Evolutionary conservation across 2,888 invertebrate species (phyloP).

Genomic region (Spialia ferax): DNA sequence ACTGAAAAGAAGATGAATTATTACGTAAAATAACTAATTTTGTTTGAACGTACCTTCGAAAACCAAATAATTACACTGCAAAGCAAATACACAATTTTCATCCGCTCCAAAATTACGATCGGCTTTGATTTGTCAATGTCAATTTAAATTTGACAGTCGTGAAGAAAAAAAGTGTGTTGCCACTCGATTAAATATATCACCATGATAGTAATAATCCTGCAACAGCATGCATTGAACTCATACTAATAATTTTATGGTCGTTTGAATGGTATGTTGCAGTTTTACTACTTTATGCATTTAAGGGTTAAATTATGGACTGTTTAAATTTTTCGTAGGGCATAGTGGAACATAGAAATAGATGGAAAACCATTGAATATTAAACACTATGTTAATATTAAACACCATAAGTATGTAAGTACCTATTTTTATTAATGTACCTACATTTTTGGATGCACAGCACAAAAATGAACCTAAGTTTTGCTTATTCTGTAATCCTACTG

Average conservation of each 20-base stretch:
- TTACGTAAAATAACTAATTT: conserved; percentile 50
- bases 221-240: too few relatives aligned
- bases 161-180: conserved; percentile 43
- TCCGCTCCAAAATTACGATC: conserved; percentile 41
- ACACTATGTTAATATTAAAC: too few relatives aligned
- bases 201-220: conserved; percentile 51
- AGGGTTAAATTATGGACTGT: too few relatives aligned
- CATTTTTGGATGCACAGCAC: too few relatives aligned
- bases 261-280: too few relatives aligned
- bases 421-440: too few relatives aligned
- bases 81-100: conserved; percentile 50
- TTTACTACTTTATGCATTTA: too few relatives aligned
- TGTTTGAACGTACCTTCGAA: conserved; percentile 49
- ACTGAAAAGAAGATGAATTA: conserved; percentile 53
- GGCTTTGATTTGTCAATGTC: conserved; percentile 47
- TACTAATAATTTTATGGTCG: too few relatives aligned
- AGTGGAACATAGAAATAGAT: too few relatives aligned
- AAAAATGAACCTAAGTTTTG: not conserved
- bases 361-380: too few relatives aligned
- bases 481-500: not conserved
- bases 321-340: too few relatives aligned
- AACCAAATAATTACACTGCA: conserved; percentile 50
- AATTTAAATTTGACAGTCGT: conserved; percentile 48
- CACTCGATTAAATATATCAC: conserved; percentile 51
- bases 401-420: too few relatives aligned